Percentiles rank a stretch among this genome's conserved stretches.
Evolutionary conservation across 92 coral and sea anemone species (phyloP).

Genomic region (Epizoanthus ramosus): DNA sequence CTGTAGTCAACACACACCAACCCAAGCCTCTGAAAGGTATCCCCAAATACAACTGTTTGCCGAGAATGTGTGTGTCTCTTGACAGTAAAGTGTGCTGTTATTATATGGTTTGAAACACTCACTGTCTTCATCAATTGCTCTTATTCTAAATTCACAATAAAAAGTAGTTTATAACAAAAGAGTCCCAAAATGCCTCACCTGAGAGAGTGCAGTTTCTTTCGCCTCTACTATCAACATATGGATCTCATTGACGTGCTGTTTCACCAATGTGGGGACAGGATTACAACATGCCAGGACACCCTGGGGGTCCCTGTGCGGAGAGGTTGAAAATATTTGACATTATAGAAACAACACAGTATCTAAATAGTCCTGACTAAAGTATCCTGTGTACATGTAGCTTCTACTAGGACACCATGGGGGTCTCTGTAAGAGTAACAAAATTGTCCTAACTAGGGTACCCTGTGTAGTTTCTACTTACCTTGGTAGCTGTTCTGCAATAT

Average conservation of each 20-base stretch:
- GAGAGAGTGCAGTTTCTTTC: constrained; percentile 61
- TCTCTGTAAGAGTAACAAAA: background rate
- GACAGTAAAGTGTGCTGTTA: background rate
- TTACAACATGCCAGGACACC: constrained; percentile 97
- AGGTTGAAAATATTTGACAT: background rate
- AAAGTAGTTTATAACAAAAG: too few species aligned
- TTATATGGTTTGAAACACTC: background rate
- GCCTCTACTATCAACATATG: constrained; percentile 84
- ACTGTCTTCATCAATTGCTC: background rate
- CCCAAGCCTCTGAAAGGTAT: too few species aligned
- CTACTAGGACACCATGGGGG: too few species aligned
- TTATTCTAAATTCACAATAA: background rate
- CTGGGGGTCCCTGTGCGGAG: constrained; percentile 76
- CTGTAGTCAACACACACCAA: too few species aligned
- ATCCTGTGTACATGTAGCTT: too few species aligned
- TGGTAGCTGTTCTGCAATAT: constrained; percentile 82
- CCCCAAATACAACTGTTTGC: background rate
- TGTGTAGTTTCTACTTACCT: constrained; percentile 49
- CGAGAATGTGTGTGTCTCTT: background rate
- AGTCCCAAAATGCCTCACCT: background rate
- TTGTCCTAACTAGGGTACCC: background rate
- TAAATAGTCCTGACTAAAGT: too few species aligned
- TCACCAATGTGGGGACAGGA: constrained; percentile 91
- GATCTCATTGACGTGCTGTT: constrained; percentile 88
- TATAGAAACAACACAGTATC: background rate